These are phyloP conservation scores for Parasteatoda tepidariorum DNA, from an alignment of 1,140 invertebrate genomes.

Conservation along the genomic window DNA sequence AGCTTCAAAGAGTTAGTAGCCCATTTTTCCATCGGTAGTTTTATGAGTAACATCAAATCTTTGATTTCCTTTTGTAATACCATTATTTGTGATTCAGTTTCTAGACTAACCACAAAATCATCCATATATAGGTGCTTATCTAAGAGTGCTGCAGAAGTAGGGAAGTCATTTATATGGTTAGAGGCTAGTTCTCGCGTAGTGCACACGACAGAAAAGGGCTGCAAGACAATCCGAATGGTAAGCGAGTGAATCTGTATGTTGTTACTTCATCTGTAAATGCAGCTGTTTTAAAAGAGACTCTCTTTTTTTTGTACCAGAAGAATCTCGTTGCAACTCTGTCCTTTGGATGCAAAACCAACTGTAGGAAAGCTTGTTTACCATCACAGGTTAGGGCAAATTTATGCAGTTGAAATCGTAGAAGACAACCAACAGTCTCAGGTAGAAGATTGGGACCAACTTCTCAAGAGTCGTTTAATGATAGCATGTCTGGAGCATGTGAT, in stretches of 20 bases:
- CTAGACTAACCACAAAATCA: slow-evolving; percentile 8
- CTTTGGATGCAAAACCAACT: slow-evolving; percentile 3
- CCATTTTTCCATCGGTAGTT: not conserved
- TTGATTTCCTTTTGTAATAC: not conserved
- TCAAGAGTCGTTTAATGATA: slow-evolving; percentile 34
- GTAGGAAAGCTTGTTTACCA: slow-evolving; percentile 36
- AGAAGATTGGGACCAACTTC: slow-evolving; percentile 26
- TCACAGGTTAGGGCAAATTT: not conserved
- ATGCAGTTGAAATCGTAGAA: slow-evolving; percentile 10
- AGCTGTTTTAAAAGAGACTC: not conserved
- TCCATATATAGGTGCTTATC: slow-evolving; percentile 19
- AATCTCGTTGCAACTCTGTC: slow-evolving; percentile 22
- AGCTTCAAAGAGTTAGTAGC: not conserved
- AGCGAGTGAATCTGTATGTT: slow-evolving; percentile 13
- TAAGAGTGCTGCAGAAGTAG: not conserved
- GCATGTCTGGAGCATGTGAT: slow-evolving; percentile 15
- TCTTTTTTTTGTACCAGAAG: not conserved
- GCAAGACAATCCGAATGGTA: slow-evolving; percentile 18
- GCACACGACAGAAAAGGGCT: slow-evolving; percentile 42
- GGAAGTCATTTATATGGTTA: slow-evolving; percentile 12
- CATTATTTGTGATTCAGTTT: not conserved
- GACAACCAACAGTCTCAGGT: slow-evolving; percentile 1
- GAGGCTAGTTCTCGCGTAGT: slow-evolving; percentile 11
- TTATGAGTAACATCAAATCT: not conserved
- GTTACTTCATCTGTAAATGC: not conserved